Evolutionary conservation across 2,113 vertebrate genomes (phyloP).

Genomic region (Rhizomys pruinosus): DNA sequence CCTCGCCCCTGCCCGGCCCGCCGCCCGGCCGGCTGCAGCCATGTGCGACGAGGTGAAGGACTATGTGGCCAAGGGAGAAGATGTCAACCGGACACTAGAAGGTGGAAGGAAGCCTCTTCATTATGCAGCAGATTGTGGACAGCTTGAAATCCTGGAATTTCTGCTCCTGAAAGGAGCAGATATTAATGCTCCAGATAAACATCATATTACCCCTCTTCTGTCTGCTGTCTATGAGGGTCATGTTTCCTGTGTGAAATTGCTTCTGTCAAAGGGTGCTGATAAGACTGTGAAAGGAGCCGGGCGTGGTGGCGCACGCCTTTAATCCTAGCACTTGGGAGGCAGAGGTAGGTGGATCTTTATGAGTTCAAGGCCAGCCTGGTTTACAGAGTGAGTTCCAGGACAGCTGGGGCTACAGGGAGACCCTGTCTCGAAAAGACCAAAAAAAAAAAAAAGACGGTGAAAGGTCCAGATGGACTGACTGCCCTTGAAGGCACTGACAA

Average conservation of each 20-base stretch:
- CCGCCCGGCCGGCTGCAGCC: no score
- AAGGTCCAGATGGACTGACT: slow-evolving; percentile 91
- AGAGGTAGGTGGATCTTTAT: no score
- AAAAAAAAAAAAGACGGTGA: no score
- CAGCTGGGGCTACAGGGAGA: no score
- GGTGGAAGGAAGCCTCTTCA: slow-evolving; percentile 96
- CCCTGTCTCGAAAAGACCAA: no score
- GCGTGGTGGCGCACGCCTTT: no score
- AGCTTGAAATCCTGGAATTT: slow-evolving; percentile 92
- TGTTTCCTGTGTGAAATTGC: slow-evolving; percentile 92
- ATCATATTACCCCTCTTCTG: slow-evolving; percentile 94
- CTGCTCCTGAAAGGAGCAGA: slow-evolving; percentile 96
- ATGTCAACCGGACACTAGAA: slow-evolving; percentile 94
- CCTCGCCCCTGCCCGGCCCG: no score
- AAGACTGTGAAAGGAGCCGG: slow-evolving; percentile 92
- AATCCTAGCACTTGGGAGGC: no score
- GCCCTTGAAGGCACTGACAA: slow-evolving; percentile 92
- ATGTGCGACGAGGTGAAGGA: no score
- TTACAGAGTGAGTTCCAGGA: no score
- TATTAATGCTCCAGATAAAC: slow-evolving; percentile 96
- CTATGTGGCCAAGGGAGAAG: no score
- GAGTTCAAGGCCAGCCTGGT: no score
- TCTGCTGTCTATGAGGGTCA: slow-evolving; percentile 94
- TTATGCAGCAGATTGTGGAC: slow-evolving; percentile 95
- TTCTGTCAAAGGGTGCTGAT: slow-evolving; percentile 98